Conservation (phyloP, 2,797 vertebrate species). For the Siniperca scherzeri region DNA sequence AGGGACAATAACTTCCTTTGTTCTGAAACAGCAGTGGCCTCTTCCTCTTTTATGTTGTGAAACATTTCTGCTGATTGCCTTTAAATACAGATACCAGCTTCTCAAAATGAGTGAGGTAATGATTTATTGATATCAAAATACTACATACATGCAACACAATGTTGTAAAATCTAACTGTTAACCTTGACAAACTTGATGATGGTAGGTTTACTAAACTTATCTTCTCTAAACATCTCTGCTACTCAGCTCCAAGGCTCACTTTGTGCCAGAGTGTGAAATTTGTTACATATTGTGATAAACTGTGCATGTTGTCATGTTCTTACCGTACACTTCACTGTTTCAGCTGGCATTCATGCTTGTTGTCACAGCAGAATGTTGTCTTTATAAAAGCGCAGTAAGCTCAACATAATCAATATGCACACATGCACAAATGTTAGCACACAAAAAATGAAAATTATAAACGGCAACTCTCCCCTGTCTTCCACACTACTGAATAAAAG, state of each 20-base stretch:
- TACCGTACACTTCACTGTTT: not conserved
- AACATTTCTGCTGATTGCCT: not conserved
- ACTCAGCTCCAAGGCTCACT: not conserved
- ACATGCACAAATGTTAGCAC: not conserved
- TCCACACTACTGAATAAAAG: not conserved
- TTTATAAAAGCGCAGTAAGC: not conserved
- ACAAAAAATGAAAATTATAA: not conserved
- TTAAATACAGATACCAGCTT: not conserved
- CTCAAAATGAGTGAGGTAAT: not conserved
- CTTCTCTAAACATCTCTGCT: too few relatives aligned
- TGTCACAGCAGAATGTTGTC: not conserved
- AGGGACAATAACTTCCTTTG: not conserved
- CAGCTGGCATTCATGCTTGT: not conserved
- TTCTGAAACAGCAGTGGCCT: not conserved
- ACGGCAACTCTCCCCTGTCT: not conserved
- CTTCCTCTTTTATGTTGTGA: not conserved
- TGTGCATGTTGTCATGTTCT: not conserved
- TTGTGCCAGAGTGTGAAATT: not conserved
- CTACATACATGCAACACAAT: not conserved
- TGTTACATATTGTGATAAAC: not conserved
- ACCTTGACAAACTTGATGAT: not conserved
- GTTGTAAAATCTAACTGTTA: not conserved
- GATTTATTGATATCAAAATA: not conserved
- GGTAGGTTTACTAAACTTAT: too few relatives aligned
- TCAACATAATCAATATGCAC: constrained; percentile 5